Evolutionary conservation across 1,140 invertebrate genomes (phyloP).

Genomic region (Aphaenogaster ashmeadi): DNA sequence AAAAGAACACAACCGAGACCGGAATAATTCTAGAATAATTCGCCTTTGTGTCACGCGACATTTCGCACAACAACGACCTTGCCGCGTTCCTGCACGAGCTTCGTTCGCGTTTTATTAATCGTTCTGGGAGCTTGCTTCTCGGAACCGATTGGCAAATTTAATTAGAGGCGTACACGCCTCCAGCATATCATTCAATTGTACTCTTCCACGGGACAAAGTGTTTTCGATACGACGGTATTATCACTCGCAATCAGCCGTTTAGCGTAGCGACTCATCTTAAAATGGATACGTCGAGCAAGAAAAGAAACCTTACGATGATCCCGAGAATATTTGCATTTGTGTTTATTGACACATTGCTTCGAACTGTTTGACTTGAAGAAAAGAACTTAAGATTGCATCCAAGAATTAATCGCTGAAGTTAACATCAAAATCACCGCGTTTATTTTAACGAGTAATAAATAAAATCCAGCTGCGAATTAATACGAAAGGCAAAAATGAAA

Average conservation of each 20-base stretch:
- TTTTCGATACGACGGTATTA: slow-evolving; percentile 1
- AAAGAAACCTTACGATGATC: not conserved
- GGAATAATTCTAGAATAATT: slow-evolving; percentile 29
- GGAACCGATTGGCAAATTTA: slow-evolving; percentile 52
- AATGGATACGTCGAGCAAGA: not conserved
- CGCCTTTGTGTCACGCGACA: not conserved
- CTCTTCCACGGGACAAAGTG: slow-evolving; percentile 27
- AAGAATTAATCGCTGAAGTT: not conserved
- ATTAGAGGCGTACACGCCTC: slow-evolving; percentile 26
- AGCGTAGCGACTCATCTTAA: not conserved
- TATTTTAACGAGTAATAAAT: not conserved
- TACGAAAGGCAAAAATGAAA: not conserved
- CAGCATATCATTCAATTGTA: slow-evolving; percentile 42
- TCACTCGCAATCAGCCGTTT: not conserved
- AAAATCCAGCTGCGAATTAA: not conserved
- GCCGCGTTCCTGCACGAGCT: slow-evolving; percentile 12
- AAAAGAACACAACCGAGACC: not conserved
- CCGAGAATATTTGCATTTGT: not conserved
- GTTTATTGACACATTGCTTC: not conserved
- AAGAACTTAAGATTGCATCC: not conserved
- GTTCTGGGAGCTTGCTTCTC: slow-evolving; percentile 55
- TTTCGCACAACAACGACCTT: slow-evolving; percentile 26
- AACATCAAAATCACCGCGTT: not conserved
- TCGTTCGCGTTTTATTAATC: slow-evolving; percentile 33
- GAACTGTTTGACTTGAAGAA: not conserved